Evolutionary conservation across 2,797 vertebrate genomes (phyloP).

Genomic region (Streptopelia turtur): DNA sequence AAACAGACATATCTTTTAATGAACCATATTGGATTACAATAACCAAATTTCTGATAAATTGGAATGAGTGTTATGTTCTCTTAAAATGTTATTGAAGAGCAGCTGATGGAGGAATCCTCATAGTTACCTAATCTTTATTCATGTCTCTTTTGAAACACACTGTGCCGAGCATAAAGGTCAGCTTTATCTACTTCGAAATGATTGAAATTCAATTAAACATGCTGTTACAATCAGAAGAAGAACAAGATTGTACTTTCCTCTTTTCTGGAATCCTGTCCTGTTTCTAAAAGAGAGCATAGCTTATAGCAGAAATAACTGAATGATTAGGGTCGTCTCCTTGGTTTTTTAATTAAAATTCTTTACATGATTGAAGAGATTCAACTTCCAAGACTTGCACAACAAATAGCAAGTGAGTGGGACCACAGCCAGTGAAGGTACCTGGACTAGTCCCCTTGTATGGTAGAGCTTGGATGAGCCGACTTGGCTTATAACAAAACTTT

Average conservation of each 20-base stretch:
- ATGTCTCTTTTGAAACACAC: neutral
- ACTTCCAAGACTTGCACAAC: neutral
- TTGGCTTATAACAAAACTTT: neutral
- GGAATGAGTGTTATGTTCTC: neutral
- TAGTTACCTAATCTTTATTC: neutral
- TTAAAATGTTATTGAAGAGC: neutral
- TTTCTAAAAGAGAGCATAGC: neutral
- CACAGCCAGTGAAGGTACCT: neutral
- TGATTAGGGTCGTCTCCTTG: neutral
- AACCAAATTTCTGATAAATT: neutral
- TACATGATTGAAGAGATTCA: rapidly evolving
- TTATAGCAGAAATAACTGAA: neutral
- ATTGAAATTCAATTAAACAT: neutral
- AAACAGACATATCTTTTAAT: neutral
- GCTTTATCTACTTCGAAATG: neutral
- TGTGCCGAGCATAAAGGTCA: neutral
- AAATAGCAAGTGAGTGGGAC: neutral
- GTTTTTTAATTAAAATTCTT: neutral
- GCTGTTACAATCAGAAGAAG: neutral
- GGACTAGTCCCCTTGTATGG: no score
- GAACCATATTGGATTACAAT: neutral
- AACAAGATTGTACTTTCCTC: neutral
- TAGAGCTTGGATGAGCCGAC: neutral
- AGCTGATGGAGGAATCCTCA: neutral
- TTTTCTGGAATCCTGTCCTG: neutral